These are phyloP conservation scores for Meles meles DNA, from an alignment of 2,113 vertebrate species.

Conservation along the genomic window DNA sequence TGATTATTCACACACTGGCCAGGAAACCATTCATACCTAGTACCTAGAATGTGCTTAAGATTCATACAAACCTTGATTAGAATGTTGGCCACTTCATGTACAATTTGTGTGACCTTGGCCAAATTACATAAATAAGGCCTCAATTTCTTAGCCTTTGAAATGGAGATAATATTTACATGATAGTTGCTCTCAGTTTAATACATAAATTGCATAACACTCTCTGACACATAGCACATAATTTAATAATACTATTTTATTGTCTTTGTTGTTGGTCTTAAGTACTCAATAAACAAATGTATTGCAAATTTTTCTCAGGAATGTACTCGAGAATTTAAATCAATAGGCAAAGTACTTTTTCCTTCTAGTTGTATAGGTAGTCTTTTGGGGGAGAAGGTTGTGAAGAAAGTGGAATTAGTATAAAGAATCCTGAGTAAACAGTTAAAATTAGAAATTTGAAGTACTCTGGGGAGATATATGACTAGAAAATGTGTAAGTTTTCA, in stretches of 20 bases:
- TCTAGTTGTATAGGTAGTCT: not conserved
- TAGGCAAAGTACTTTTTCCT: not conserved
- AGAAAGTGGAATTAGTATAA: not conserved
- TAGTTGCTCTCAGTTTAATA: not conserved
- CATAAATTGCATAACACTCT: not conserved
- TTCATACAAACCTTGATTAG: not conserved
- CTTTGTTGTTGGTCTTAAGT: not conserved
- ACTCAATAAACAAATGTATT: not conserved
- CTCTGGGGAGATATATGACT: not conserved
- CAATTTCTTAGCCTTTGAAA: not conserved
- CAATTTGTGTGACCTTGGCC: not conserved
- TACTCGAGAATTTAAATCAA: not conserved
- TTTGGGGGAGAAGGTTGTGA: not conserved
- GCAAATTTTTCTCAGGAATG: not conserved
- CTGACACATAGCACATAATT: not conserved
- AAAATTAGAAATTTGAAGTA: not conserved
- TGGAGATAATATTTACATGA: not conserved
- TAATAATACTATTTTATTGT: not conserved
- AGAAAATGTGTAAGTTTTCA: not conserved
- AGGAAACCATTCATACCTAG: not conserved
- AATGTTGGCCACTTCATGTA: not conserved
- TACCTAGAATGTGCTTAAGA: not conserved
- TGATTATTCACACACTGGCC: not conserved
- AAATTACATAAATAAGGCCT: not conserved
- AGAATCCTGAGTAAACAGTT: not conserved